phyloP scores from a whole-genome alignment of 2,888 invertebrate species.

The Platycheirus albimanus region DNA sequence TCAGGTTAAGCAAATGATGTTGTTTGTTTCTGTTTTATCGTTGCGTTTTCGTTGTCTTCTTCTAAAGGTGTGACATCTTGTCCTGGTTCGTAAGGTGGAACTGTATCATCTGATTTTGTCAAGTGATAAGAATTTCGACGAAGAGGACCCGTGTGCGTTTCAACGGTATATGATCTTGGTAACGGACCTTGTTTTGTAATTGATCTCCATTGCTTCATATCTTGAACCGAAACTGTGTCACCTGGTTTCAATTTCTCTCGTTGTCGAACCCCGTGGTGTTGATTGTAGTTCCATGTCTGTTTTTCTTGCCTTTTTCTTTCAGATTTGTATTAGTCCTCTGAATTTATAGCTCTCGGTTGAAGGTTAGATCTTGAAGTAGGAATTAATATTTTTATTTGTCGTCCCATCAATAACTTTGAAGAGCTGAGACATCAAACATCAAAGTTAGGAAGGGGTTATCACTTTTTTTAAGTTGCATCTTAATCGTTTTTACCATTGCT shows the following conservation, averaged over 20 bases:
- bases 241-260: neutral
- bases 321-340: neutral
- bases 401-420: constrained; percentile 11
- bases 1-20: too few relatives aligned
- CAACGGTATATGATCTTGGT: constrained; percentile 16
- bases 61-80: too few relatives aligned
- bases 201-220: neutral
- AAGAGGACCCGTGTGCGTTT: constrained; percentile 6
- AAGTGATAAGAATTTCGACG: constrained; percentile 16
- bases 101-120: neutral
- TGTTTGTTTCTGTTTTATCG: too few relatives aligned
- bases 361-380: constrained; percentile 29
- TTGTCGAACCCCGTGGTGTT: neutral
- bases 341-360: constrained; percentile 6
- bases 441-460: neutral
- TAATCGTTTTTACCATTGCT: constrained; percentile 26
- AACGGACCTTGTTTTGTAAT: neutral
- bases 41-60: too few relatives aligned
- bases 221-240: neutral
- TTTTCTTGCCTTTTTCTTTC: neutral
- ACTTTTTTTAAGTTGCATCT: constrained; percentile 1
- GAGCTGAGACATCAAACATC: neutral
- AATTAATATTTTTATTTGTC: constrained; percentile 21
- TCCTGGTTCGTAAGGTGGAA: neutral
- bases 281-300: neutral